A percentile compares a stretch with the other conserved stretches of the same genome.
Evolutionary conservation across 2,797 vertebrate species (phyloP).

Genomic region (Helostoma temminkii): DNA sequence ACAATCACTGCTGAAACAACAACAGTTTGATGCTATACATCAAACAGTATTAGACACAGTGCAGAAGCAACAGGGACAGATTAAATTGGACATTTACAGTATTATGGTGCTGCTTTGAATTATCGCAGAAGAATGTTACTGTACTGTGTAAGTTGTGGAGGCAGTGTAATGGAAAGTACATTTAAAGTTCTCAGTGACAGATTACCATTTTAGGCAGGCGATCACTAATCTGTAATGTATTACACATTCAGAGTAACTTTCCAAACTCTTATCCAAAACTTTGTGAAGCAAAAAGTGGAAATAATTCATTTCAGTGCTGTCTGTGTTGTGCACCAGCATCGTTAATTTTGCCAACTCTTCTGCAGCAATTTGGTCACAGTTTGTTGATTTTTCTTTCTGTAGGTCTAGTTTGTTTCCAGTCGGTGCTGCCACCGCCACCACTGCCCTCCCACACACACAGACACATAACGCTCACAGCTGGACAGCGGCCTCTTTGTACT

Average conservation of each 20-base stretch:
- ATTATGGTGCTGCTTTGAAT: constrained; percentile 3
- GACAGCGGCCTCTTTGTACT: constrained; percentile 47
- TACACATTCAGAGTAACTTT: constrained; percentile 41
- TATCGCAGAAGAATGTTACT: constrained; percentile 10
- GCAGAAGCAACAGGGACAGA: constrained; percentile 11
- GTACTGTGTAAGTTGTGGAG: constrained; percentile 22
- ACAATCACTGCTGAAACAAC: not conserved
- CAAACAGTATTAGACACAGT: not conserved
- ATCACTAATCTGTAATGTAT: constrained; percentile 63
- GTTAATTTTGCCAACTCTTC: constrained; percentile 53
- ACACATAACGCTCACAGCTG: constrained; percentile 42
- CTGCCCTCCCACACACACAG: constrained; percentile 42
- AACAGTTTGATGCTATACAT: not conserved
- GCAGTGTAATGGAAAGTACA: constrained; percentile 46
- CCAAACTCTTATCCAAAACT: constrained; percentile 58
- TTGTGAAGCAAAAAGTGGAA: constrained; percentile 19
- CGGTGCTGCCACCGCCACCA: constrained; percentile 33
- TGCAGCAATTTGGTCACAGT: constrained; percentile 51
- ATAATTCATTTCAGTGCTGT: constrained; percentile 48
- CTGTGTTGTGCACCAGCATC: constrained; percentile 35
- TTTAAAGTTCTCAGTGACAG: constrained; percentile 37
- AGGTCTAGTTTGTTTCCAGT: constrained; percentile 63
- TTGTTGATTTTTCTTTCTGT: constrained; percentile 62
- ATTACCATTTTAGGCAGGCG: constrained; percentile 29
- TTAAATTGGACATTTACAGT: not conserved